Evolutionary conservation across 1,140 invertebrate species (phyloP).

Genomic region (Hypothenemus hampei): DNA sequence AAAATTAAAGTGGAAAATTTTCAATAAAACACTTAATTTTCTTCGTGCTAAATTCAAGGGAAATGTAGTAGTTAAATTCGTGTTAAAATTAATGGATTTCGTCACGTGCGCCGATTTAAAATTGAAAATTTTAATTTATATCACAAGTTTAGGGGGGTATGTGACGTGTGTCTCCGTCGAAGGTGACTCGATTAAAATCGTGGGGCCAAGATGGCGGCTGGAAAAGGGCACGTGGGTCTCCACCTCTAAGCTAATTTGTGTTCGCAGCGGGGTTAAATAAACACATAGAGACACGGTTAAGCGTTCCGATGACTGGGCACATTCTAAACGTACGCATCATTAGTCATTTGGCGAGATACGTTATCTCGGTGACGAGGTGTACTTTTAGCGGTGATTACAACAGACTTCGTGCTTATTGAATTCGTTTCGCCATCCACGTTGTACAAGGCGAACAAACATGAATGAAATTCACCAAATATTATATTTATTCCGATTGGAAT

Average conservation of each 20-base stretch:
- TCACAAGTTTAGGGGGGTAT: too few relatives aligned
- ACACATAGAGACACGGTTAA: slow-evolving; percentile 54
- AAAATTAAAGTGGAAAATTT: too few relatives aligned
- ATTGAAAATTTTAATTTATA: too few relatives aligned
- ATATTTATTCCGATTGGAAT: too few relatives aligned
- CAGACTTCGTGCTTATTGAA: slow-evolving; percentile 28
- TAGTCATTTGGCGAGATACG: slow-evolving; percentile 42
- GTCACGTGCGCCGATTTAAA: too few relatives aligned
- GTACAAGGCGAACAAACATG: slow-evolving; percentile 17
- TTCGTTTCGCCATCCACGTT: slow-evolving; percentile 19
- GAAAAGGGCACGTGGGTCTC: slow-evolving; percentile 19
- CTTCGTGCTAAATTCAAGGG: too few relatives aligned
- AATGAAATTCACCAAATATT: too few relatives aligned
- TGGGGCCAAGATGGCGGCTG: slow-evolving; percentile 9
- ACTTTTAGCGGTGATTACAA: slow-evolving; percentile 40
- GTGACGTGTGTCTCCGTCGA: too few relatives aligned
- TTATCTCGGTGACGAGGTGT: slow-evolving; percentile 42
- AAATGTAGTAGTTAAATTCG: too few relatives aligned
- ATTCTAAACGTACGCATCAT: slow-evolving; percentile 46
- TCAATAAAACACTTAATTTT: too few relatives aligned
- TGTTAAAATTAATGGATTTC: too few relatives aligned
- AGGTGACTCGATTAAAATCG: slow-evolving; percentile 11
- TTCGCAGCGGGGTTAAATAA: slow-evolving; percentile 59
- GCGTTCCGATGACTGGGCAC: slow-evolving; percentile 58
- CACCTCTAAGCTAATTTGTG: slow-evolving; percentile 53